Evolutionary conservation across 2,113 vertebrate genomes (phyloP).

Genomic region (Eclectus roratus): DNA sequence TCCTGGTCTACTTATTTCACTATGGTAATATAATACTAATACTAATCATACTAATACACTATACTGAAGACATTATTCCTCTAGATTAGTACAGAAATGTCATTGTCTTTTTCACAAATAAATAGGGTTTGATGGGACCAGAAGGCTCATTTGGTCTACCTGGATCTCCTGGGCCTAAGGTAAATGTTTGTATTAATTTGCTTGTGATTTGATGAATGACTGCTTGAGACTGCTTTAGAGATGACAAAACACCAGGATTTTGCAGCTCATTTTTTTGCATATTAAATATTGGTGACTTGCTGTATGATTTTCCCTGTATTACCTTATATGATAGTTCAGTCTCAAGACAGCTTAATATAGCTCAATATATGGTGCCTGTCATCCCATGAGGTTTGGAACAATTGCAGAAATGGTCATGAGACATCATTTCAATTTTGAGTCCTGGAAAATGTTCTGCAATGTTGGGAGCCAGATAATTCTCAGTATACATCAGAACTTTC

Average conservation of each 20-base stretch:
- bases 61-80: neutral
- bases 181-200: conserved; percentile 43
- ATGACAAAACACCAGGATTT: neutral
- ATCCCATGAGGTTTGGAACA: neutral
- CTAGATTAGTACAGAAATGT: neutral
- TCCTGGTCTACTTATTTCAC: neutral
- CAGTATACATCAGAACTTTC: neutral
- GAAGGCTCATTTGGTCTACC: conserved; percentile 80
- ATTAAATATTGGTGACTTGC: neutral
- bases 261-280: neutral
- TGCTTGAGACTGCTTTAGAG: neutral
- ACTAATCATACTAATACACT: neutral
- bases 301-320: neutral
- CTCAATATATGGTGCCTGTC: neutral
- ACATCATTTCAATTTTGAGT: neutral
- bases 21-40: neutral
- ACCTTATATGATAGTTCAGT: neutral
- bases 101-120: conserved; percentile 10
- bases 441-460: conserved; percentile 31
- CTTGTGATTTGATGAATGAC: neutral
- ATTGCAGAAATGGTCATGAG: neutral
- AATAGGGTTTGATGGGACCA: conserved; percentile 86
- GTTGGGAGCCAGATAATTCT: neutral
- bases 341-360: neutral
- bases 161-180: conserved; percentile 86